phyloP scores from a whole-genome alignment of 2,797 vertebrate species.

The Antennarius maculatus region DNA sequence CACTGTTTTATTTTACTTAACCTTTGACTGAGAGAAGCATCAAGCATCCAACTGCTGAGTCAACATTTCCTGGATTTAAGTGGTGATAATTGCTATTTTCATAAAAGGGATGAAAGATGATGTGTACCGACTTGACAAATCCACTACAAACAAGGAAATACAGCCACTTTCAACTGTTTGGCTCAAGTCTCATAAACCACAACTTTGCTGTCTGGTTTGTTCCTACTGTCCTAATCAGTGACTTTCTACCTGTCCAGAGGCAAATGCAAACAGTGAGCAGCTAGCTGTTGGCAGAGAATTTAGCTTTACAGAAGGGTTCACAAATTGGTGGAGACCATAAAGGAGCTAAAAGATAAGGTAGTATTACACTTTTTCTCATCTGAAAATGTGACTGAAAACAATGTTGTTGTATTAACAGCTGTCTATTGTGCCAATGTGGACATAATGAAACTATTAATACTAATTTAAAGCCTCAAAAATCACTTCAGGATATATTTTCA shows the following conservation, averaged over 20 bases:
- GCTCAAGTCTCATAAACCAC: not conserved
- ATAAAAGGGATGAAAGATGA: not conserved
- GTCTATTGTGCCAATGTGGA: too few relatives aligned
- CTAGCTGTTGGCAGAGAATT: not conserved
- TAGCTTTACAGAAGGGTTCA: not conserved
- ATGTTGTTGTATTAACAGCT: too few relatives aligned
- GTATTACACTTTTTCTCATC: not conserved
- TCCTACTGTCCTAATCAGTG: not conserved
- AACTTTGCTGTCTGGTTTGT: not conserved
- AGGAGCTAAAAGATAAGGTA: not conserved
- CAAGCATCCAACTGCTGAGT: not conserved
- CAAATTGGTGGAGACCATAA: not conserved
- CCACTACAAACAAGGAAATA: too few relatives aligned
- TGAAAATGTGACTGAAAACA: not conserved
- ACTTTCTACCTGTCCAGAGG: not conserved
- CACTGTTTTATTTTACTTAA: not conserved
- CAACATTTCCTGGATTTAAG: conserved; percentile 1
- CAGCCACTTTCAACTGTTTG: not conserved
- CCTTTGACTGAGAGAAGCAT: not conserved
- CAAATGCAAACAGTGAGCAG: not conserved
- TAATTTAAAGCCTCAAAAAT: too few relatives aligned
- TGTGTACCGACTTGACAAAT: too few relatives aligned
- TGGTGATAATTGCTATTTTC: not conserved
- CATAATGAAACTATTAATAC: too few relatives aligned
- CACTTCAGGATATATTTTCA: too few relatives aligned